Base-by-base conservation (phyloP, 2,888 invertebrate genomes). In the Copidosoma aretas region DNA sequence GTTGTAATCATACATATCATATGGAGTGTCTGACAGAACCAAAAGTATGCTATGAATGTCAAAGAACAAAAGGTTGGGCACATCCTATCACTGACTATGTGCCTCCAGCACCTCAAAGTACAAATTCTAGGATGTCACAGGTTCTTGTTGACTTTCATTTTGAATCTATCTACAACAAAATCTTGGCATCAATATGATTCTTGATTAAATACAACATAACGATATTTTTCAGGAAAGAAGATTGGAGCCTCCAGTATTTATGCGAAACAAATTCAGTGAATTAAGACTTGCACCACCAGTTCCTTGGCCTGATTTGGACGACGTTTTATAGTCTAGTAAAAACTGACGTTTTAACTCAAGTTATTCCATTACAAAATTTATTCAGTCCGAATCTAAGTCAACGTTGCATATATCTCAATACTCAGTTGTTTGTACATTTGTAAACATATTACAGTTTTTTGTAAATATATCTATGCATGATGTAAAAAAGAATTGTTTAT, bases 311-410 rank as follows among this genome's bases (percentile, higher is more conserved):
- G 82, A 83, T 74, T 76, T 83, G 68, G 82, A 83, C 69, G 82
- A 81, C 70, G 79, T 81, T 78, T 80, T 83, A 79, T 83, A 81
- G 80, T 81, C 80, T 81, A 81, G 80, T 81, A 79, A 73, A 43
- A 59, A 52, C 24, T 49, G 57, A 67, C 64, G 53, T 32, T 60
- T 14, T 62, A 60, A 60, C 43, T 53, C 25, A 66, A 65, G 3
- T 4, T 66, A 49, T 67, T 67, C 66, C 25, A 66, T 41, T 60
- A 63, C 24, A 64, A 25, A 62, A 54, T 63, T 24, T n/a, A 57
- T 64, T 64, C 49, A 54, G 53, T 60, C 46, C 24, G 60, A 58
- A 12, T 67, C 51, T 63, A 67, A 67, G 69, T 69, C 62, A 67
- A 53, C 17, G 15, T 61, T 56, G 66, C 62, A 59, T n/a, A n/a